These are phyloP conservation scores for Hydrotaea cyrtoneurina DNA, from an alignment of 2,888 invertebrate species.

Conservation along the genomic window DNA sequence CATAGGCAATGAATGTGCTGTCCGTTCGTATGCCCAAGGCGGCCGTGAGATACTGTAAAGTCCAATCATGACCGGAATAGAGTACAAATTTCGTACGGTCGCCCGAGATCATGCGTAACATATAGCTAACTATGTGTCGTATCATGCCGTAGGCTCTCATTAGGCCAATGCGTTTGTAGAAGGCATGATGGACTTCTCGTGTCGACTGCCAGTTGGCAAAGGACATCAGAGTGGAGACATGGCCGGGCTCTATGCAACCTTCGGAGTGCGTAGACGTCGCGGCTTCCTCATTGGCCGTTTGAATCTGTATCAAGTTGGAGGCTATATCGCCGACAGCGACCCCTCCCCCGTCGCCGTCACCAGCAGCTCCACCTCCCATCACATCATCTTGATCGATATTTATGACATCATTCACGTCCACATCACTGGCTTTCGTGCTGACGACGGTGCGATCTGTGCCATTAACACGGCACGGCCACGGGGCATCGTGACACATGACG, in stretches of 20 bases:
- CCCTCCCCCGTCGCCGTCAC: conserved; percentile 71
- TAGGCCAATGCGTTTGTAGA: conserved; percentile 85
- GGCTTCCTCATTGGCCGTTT: conserved; percentile 30
- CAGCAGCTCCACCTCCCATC: conserved; percentile 62
- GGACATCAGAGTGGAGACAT: conserved; percentile 89
- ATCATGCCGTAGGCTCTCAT: conserved; percentile 91
- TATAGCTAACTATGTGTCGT: conserved; percentile 89
- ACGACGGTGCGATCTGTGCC: conserved; percentile 36
- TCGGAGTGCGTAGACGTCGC: conserved; percentile 62
- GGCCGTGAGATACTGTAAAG: conserved; percentile 90
- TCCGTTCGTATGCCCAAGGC: conserved; percentile 86
- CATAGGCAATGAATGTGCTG: conserved; percentile 89
- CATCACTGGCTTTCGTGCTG: conserved; percentile 69
- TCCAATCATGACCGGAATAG: conserved; percentile 96
- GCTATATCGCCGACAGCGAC: conserved; percentile 62
- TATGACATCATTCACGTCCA: conserved; percentile 80
- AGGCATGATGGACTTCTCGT: conserved; percentile 83
- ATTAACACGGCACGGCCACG: conserved; percentile 86
- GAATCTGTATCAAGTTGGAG: conserved; percentile 53
- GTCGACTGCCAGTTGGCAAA: conserved; percentile 91
- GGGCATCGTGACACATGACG: conserved; percentile 90
- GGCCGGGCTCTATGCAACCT: conserved; percentile 85
- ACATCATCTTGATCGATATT: conserved; percentile 80
- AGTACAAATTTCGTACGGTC: conserved; percentile 88
- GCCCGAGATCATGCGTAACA: conserved; percentile 90